These are phyloP conservation scores for Dysdera silvatica DNA, from an alignment of 1,140 invertebrate genomes.

Conservation along the genomic window DNA sequence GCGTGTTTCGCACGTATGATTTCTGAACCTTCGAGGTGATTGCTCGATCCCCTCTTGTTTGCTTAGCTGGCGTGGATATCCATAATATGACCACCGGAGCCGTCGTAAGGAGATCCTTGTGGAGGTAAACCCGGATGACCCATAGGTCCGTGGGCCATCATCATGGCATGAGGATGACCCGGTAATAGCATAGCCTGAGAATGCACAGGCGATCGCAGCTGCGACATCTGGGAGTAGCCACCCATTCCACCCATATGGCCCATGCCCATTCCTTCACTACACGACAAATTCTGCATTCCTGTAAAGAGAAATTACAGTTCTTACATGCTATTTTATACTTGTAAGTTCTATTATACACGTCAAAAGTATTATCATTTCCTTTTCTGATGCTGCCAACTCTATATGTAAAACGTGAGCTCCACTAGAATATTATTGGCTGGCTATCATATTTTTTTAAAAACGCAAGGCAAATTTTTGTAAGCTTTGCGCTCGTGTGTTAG, in stretches of 20 bases:
- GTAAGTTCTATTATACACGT: not conserved
- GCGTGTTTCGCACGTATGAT: too few species aligned
- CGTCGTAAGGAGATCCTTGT: slow-evolving; percentile 48
- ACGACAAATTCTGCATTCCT: slow-evolving; percentile 45
- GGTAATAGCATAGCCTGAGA: slow-evolving; percentile 50
- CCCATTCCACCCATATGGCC: slow-evolving; percentile 42
- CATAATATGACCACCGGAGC: slow-evolving; percentile 48
- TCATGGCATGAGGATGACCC: slow-evolving; percentile 48
- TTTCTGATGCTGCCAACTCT: too few species aligned
- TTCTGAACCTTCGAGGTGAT: too few species aligned
- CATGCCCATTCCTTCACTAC: slow-evolving; percentile 40
- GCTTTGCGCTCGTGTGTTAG: too few species aligned
- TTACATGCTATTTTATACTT: not conserved
- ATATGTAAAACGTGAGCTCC: too few species aligned
- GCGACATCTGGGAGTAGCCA: slow-evolving; percentile 47
- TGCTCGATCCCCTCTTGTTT: too few species aligned
- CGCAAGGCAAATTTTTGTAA: too few species aligned
- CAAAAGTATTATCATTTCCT: not conserved
- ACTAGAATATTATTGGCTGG: too few species aligned
- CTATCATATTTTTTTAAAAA: too few species aligned
- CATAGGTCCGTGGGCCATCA: slow-evolving; percentile 44
- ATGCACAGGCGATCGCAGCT: slow-evolving; percentile 48
- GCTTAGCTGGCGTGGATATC: slow-evolving; percentile 49
- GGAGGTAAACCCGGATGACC: slow-evolving; percentile 38
- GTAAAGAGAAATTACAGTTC: slow-evolving; percentile 18